Evolutionary conservation across 2,113 vertebrate species (phyloP), one percentile per base, ranked within the genome.

Genomic region (Falcunculus frontatus): DNA sequence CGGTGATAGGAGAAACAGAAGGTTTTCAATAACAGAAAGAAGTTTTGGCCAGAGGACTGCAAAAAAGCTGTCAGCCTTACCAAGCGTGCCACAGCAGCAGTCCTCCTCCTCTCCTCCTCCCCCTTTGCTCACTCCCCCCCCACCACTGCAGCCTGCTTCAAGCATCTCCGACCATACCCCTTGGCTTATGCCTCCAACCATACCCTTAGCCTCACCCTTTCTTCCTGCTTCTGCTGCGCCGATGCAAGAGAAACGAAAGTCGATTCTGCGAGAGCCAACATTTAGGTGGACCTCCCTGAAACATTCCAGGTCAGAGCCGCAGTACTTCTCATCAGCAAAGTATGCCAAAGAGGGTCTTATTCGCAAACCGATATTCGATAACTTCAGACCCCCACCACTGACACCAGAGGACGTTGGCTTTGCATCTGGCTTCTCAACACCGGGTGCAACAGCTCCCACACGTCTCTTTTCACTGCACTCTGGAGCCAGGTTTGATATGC

Each of bases 271-370:
- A 56, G 99, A 99, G 93, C 99, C 99, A 1, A 99, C 99, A 0
- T 99, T 99, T 79, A 98, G 99, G 75, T 99, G 99, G 99, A 99
- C 98, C 33, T 99, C 99, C 13, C 97, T 98, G 72, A 98, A 98
- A 95, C 98, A 98, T 94, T 98, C 99, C 83, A 97, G 99, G 85
- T 98, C 99, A 19, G 99, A 99, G 79, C 98, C 99, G 16, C 99
- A 99, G 92, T 99, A 99, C 98, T 99, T 99, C 97, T 99, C 99
- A 80, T 99, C 99, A 82, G 99, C 99, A 76, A 99, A 99, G 96
- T 99, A 99, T 90, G 99, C 99, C 98, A 99, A 99, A 98, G 99
- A 99, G 97, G 99, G 99, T 84, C 99, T 99, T 41, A 99, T 99
- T 78, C 98, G 99, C 81, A 99, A 99, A 96, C 99, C 99, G 1